Base-by-base conservation (phyloP, 2,797 vertebrate species). In the Hypotaenidia philippensis region DNA sequence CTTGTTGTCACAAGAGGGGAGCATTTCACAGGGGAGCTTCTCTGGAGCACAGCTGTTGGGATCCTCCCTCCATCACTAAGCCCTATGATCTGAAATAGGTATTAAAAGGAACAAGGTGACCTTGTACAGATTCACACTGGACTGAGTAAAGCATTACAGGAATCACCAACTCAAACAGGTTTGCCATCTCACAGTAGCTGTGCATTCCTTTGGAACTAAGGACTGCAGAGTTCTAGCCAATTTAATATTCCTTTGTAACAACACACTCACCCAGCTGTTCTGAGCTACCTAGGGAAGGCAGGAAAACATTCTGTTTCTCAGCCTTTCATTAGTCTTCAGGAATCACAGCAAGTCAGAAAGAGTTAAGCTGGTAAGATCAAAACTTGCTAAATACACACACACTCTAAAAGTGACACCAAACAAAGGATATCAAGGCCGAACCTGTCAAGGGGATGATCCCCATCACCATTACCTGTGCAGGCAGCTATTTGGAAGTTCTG, bases 31-130 rank as follows among this genome's bases (percentile, higher is more conserved):
- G 52, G 66, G 41, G 69, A 80, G 57, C 80, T 88, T 86, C 76
- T 81, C 64, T 66, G 65, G 21, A 79, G 71, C 94, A 71, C 4
- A 3, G 29, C 74, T 77, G 26, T 61, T 78, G 2, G 16, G 34
- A 89, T 87, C 69, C 83, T 84, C 92, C 94, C 93, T 72, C 80
- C 87, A 59, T 85, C 34, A 68, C 87, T 87, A 96, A 97, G 90
- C 89, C 74, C 81, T 77, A 75, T 40, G 88, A 87, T 85, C 91
- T 7, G 5, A 94, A 94, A 87, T 64, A 83, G 1, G n/a, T 45
- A 78, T 9, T 45, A 38, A 61, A 69, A 93, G 57, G 34, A 81
- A 25, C 90, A 94, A 94, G 50, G 50, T 81, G 92, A 90, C 60
- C 81, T 47, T 20, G 26, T 41, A 87, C 60, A 94, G 89, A 89